Conservation (phyloP, 2,797 vertebrate genomes). For the Miichthys miiuy region DNA sequence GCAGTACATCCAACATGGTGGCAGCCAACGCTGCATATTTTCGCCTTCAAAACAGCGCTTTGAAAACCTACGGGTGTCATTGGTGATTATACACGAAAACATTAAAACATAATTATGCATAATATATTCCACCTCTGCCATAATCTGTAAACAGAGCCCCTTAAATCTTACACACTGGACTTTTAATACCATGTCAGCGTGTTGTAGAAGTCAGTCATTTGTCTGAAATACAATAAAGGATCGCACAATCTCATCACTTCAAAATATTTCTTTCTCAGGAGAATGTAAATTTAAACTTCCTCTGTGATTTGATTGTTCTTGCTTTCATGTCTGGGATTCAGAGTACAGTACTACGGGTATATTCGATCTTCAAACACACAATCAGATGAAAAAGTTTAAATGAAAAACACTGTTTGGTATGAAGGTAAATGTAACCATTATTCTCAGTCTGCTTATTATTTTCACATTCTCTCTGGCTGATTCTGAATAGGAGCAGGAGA, state of each 20-base stretch:
- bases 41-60: no score
- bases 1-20: no score
- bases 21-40: no score
- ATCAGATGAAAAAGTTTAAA: background rate
- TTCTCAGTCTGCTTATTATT: background rate
- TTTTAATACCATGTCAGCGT: no score
- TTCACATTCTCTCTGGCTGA: background rate
- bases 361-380: background rate
- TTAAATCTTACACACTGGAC: no score
- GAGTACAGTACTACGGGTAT: background rate
- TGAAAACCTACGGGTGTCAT: no score
- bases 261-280: conserved; percentile 41
- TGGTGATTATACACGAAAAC: no score
- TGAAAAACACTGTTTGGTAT: background rate
- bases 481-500: conserved; percentile 8
- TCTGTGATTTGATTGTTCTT: conserved; percentile 35
- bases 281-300: conserved; percentile 52
- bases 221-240: conserved; percentile 43
- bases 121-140: no score
- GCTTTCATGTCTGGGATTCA: background rate
- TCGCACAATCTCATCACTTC: conserved; percentile 31
- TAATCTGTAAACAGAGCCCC: no score
- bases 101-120: no score
- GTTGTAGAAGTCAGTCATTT: no score
- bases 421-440: background rate